Evolutionary conservation across 2,797 vertebrate genomes (phyloP), one percentile per base, ranked within the genome.

Genomic region (Tachyglossus aculeatus): DNA sequence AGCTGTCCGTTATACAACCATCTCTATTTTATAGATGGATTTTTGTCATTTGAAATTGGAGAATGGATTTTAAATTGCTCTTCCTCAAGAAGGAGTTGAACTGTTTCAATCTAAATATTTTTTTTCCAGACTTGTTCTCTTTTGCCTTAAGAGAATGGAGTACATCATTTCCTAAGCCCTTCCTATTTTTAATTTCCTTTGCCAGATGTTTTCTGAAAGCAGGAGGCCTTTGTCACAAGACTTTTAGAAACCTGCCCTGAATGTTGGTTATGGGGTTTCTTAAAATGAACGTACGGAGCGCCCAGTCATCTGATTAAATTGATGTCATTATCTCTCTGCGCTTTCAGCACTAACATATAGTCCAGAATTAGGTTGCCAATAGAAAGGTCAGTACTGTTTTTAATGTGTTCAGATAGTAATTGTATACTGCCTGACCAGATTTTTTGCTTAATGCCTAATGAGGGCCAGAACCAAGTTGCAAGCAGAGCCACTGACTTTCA

Each of bases 231-330:
- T 71, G 39, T 82, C 63, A 82, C 67, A 64, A 61, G 27, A 19
- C n/a, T n/a, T n/a, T 57, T 57, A 63, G 34, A 69, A 71, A 57
- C 9, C 51, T 66, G 39, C 41, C 25, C 25, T 76, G 37, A 48
- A 45, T 67, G 25, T 16, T 65, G 36, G 71, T 36, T 40, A 68
- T 71, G 77, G 86, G 53, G 80, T 66, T 88, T 87, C 65, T 34
- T 61, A 66, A 34, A 39, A 69, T n/a, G 31, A 69, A 52, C 33
- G 15, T 52, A 67, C 25, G 40, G 36, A 67, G 39, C 53, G 60
- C 58, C 78, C 53, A 67, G 57, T 80, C 58, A 64, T 72, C 80
- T 86, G 68, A 80, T 86, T 80, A 73, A 64, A 18, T 31, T 71
- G 37, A 77, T 50, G 15, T 21, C 44, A 60, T 68, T 80, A 68